These are phyloP conservation scores for Mastacembelus armatus DNA, from an alignment of 2,797 vertebrate species.

Conservation along the genomic window DNA sequence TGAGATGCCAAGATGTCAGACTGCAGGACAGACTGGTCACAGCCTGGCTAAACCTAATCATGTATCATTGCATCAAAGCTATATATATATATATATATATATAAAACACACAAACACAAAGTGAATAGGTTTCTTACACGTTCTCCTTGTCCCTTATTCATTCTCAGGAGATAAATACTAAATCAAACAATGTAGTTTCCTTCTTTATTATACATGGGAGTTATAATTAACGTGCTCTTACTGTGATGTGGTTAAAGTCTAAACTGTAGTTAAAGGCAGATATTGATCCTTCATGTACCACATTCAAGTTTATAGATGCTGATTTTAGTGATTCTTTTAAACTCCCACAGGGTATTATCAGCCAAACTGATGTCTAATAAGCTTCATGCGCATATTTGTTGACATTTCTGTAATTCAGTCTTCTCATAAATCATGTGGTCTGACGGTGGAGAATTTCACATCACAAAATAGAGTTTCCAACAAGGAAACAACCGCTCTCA, in stretches of 20 bases:
- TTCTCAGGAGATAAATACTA: neutral
- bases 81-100: too few species aligned
- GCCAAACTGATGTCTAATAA: neutral
- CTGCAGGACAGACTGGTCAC: neutral
- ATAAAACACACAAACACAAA: neutral
- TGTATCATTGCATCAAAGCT: too few species aligned
- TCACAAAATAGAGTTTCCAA: conserved; percentile 38
- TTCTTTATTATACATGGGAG: neutral
- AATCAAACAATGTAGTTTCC: neutral
- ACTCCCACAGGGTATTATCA: neutral
- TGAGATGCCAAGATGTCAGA: neutral
- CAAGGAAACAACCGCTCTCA: conserved; percentile 22
- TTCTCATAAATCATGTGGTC: conserved; percentile 41
- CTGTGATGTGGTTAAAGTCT: neutral
- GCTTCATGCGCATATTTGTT: neutral
- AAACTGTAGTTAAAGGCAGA: neutral
- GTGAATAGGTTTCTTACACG: neutral
- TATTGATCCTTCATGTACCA: neutral
- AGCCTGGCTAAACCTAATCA: too few species aligned
- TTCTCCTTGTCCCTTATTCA: neutral
- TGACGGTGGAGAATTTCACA: conserved; percentile 38
- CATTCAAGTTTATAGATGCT: neutral
- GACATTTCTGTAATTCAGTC: conserved; percentile 22
- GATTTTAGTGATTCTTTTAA: conserved; percentile 13
- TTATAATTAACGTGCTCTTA: neutral